Evolutionary conservation across 2,113 vertebrate species (phyloP).

Genomic region (Bungarus multicinctus): DNA sequence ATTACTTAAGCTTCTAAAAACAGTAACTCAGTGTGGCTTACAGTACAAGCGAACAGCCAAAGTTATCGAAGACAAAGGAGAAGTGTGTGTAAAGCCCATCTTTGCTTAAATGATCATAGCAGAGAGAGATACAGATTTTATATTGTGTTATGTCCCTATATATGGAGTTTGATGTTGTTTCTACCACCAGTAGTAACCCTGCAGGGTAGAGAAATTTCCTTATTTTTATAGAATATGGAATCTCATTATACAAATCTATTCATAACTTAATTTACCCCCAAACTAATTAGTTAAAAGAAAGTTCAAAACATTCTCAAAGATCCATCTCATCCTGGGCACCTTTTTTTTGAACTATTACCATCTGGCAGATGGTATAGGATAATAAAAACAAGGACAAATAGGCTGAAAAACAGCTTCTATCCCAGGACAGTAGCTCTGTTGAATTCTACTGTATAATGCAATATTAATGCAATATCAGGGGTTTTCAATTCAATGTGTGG

Average conservation of each 20-base stretch:
- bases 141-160: background rate
- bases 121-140: background rate
- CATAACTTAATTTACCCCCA: background rate
- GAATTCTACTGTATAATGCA: too few species aligned
- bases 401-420: too few species aligned
- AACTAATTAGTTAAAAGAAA: background rate
- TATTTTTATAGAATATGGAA: background rate
- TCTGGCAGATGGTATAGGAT: too few species aligned
- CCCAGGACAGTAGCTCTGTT: too few species aligned
- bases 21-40: background rate
- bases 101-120: background rate
- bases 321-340: too few species aligned
- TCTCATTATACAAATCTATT: background rate
- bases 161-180: background rate
- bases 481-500: too few species aligned
- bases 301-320: too few species aligned
- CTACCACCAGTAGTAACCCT: background rate
- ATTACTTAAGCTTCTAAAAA: background rate
- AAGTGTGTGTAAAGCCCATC: background rate
- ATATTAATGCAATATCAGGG: too few species aligned
- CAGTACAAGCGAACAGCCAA: background rate
- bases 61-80: background rate
- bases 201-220: background rate
- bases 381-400: too few species aligned
- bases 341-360: too few species aligned